A percentile compares a stretch with the other conserved stretches of the same genome.
These are phyloP conservation scores for Xiphydria camelus DNA, from an alignment of 2,888 invertebrate genomes.

Conservation along the genomic window DNA sequence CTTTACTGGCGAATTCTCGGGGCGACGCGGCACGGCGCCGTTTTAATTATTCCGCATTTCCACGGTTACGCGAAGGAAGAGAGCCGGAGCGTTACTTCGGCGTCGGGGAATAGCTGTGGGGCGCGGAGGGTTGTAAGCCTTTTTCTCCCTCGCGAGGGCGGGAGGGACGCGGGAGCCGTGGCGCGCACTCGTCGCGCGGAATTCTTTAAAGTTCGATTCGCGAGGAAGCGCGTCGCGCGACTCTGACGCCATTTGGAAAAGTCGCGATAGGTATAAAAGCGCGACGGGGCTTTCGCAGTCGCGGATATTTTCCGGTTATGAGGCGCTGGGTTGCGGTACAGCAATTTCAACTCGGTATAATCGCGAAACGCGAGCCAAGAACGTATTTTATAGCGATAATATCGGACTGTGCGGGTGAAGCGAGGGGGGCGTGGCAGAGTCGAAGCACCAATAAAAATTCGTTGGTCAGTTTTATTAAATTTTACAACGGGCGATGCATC, in stretches of 20 bases:
- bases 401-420: conserved; percentile 25
- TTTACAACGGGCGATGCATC: conserved; percentile 19
- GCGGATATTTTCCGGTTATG: conserved; percentile 1
- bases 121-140: too few species aligned
- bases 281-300: not conserved
- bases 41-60: not conserved
- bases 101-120: too few species aligned
- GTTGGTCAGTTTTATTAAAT: conserved; percentile 31
- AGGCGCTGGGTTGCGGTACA: not conserved
- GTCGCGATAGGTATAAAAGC: too few species aligned
- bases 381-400: conserved; percentile 31
- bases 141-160: too few species aligned
- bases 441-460: conserved; percentile 30
- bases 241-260: too few species aligned
- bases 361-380: conserved; percentile 22
- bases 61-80: not conserved
- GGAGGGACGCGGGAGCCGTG: too few species aligned
- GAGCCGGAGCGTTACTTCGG: too few species aligned
- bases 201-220: too few species aligned
- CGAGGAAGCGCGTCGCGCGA: too few species aligned
- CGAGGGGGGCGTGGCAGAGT: conserved; percentile 1
- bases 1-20: not conserved
- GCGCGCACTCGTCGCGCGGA: too few species aligned
- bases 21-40: not conserved
- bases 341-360: not conserved